A percentile compares a stretch with the other conserved stretches of the same genome.
These are phyloP conservation scores for Erpetoichthys calabaricus DNA, from an alignment of 2,797 vertebrate species.

Conservation along the genomic window DNA sequence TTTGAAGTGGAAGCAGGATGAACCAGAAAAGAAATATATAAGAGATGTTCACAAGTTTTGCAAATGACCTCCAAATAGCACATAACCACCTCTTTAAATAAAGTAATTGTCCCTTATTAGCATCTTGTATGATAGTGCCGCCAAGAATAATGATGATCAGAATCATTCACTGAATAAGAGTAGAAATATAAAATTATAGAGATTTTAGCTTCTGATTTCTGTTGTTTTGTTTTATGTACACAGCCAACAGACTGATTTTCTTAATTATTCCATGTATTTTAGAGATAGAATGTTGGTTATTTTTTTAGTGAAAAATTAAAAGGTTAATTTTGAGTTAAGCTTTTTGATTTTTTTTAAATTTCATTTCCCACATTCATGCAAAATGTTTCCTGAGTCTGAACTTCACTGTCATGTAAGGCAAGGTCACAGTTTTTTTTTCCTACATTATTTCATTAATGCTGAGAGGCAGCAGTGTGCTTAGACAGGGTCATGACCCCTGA, in stretches of 20 bases:
- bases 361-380: constrained; percentile 22
- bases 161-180: no score
- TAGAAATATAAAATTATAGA: no score
- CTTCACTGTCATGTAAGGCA: constrained; percentile 36
- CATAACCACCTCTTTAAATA: neutral
- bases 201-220: no score
- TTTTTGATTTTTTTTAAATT: neutral
- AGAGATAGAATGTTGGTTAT: no score
- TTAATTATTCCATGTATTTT: no score
- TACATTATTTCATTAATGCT: constrained; percentile 68
- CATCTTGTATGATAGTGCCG: neutral
- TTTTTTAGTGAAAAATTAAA: no score
- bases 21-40: no score
- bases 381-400: constrained; percentile 16
- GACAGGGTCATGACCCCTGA: constrained; percentile 61
- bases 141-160: no score
- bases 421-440: constrained; percentile 50
- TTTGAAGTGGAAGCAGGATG: no score
- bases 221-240: no score
- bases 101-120: constrained; percentile 5
- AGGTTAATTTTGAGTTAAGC: neutral
- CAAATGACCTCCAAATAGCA: neutral
- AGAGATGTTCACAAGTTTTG: no score
- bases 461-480: constrained; percentile 62
- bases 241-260: no score